These are phyloP conservation scores for Eueides isabella DNA, from an alignment of 1,140 invertebrate genomes.

Conservation along the genomic window DNA sequence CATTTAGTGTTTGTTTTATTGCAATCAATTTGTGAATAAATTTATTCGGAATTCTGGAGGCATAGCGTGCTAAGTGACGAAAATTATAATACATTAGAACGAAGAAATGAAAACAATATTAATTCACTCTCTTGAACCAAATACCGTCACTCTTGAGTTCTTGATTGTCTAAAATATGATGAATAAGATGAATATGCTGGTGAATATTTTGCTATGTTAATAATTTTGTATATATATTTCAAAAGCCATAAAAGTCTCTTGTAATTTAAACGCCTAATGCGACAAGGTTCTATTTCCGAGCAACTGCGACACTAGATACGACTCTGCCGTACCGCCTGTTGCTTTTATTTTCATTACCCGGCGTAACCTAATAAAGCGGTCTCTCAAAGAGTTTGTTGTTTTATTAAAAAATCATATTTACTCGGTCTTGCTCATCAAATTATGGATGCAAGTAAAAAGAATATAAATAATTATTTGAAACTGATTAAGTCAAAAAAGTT, in stretches of 20 bases:
- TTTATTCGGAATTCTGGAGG: too few relatives aligned
- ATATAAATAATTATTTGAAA: neutral
- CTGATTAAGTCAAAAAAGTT: neutral
- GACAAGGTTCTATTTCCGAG: conserved; percentile 44
- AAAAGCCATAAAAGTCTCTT: conserved; percentile 13
- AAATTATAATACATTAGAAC: too few relatives aligned
- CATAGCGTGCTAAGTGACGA: too few relatives aligned
- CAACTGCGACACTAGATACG: conserved; percentile 34
- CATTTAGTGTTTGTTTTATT: too few relatives aligned
- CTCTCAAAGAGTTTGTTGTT: conserved; percentile 66
- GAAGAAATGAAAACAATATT: too few relatives aligned
- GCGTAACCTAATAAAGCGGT: conserved; percentile 66
- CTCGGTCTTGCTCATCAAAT: conserved; percentile 31
- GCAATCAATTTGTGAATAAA: too few relatives aligned
- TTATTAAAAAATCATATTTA: conserved; percentile 70
- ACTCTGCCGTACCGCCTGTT: conserved; percentile 50
- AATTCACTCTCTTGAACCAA: too few relatives aligned
- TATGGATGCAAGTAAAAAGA: neutral
- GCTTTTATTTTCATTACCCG: conserved; percentile 68
- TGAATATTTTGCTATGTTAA: too few relatives aligned
- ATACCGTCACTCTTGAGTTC: too few relatives aligned
- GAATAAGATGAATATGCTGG: too few relatives aligned
- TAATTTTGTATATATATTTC: neutral
- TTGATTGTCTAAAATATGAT: too few relatives aligned
- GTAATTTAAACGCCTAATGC: conserved; percentile 24